Conservation (phyloP, 2,797 vertebrate species). For the Crocidura indochinensis region DNA sequence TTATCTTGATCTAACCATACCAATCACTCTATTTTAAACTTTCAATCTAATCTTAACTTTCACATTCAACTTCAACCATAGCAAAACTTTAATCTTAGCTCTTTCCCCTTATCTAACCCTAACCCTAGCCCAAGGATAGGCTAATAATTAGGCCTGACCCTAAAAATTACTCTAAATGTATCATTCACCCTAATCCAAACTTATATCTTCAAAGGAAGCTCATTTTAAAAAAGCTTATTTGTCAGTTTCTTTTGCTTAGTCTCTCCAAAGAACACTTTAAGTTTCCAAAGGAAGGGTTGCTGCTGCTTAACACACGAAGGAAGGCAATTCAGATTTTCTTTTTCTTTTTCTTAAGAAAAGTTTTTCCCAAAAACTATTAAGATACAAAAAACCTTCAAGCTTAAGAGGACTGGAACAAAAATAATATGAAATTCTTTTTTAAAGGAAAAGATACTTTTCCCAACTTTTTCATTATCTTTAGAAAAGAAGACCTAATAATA, state of each 20-base stretch:
- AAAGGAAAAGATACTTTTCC: background rate
- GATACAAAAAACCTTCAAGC: background rate
- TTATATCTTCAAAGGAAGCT: no score
- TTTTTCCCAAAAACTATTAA: background rate
- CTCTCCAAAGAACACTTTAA: constrained; percentile 8
- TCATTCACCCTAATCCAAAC: no score
- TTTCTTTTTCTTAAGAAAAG: background rate
- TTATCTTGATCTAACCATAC: no score
- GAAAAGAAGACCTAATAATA: constrained; percentile 42
- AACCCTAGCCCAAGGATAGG: no score
- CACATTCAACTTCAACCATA: no score
- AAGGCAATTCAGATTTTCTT: no score
- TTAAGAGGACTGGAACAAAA: constrained; percentile 3
- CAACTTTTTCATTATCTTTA: constrained; percentile 42
- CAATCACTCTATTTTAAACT: no score
- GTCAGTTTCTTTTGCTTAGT: constrained; percentile 47
- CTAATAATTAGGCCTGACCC: no score
- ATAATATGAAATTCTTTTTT: background rate
- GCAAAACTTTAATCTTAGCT: no score
- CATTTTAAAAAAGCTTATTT: constrained; percentile 47
- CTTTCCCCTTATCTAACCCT: no score
- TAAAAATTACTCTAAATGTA: no score
- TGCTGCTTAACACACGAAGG: background rate
- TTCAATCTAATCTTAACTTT: no score
- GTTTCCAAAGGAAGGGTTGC: background rate